Evolutionary conservation across 1,140 invertebrate species (phyloP), one percentile per base, ranked within the genome.

Genomic region (Diabrotica undecimpunctata): DNA sequence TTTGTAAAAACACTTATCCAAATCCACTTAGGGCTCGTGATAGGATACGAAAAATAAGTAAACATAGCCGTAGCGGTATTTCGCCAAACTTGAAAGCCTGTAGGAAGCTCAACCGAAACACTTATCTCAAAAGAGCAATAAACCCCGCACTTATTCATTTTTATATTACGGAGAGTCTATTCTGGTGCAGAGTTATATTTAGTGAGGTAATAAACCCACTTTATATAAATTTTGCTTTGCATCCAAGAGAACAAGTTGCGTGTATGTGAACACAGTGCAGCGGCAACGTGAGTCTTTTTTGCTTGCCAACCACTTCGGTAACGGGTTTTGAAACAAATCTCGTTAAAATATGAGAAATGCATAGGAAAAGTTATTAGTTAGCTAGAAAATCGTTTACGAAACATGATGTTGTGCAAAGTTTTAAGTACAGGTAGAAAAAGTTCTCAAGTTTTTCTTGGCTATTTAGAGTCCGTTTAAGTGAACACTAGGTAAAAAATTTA

Each of bases 141-240:
- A 46, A 46, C 41, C 41, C 41, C 41, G 41, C 41, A 46, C 41
- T 46, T 46, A 46, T 6, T 46, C 41, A 46, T 46, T 46, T 46
- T 46, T 46, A 46, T 46, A 25, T 25, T 25, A 46, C 41, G 41
- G 6, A n/a, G 41, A 46, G 41, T 46, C 41, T 46, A 46, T 46
- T 46, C 41, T 46, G 41, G 41, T 46, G 41, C n/a, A 10, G 41
- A 46, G 41, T 46, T 46, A 46, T 46, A 46, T 46, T 46, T 46
- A 46, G 41, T 46, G 41, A 10, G 41, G 41, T 46, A 46, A n/a
- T 46, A 46, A 46, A 46, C 41, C 41, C 8, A 46, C 41, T 46
- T 46, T 46, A 46, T 46, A 46, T 46, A 46, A 46, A 46, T 46
- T 46, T 46, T 46, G 41, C 41, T 46, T 46, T 46, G 41, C 41